Evolutionary conservation across 1,140 invertebrate genomes (phyloP).

Genomic region (Penaeus japonicus): DNA sequence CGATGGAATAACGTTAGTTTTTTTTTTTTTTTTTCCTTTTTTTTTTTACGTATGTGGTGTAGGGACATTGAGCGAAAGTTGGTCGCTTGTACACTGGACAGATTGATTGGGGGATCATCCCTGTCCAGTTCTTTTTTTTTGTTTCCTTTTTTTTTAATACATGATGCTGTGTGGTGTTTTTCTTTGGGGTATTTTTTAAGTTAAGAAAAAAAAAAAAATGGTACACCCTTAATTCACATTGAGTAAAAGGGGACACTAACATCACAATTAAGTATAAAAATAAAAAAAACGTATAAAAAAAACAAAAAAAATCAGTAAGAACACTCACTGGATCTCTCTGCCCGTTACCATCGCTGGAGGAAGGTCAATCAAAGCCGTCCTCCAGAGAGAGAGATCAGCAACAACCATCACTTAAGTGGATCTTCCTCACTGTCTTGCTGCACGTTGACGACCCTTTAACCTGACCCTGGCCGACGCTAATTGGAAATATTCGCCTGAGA

Average conservation of each 20-base stretch:
- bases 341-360: not conserved
- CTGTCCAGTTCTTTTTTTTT: slow-evolving; percentile 20
- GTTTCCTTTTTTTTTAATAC: slow-evolving; percentile 22
- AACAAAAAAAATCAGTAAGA: not conserved
- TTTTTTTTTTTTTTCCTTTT: slow-evolving; percentile 16
- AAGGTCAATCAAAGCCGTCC: not conserved
- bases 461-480: slow-evolving; percentile 53
- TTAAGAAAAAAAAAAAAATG: slow-evolving; percentile 15
- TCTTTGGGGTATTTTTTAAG: slow-evolving; percentile 28
- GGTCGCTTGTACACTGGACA: slow-evolving; percentile 23
- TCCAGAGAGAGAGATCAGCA: not conserved
- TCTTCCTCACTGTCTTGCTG: slow-evolving; percentile 56
- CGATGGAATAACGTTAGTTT: slow-evolving; percentile 17
- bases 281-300: not conserved
- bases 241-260: slow-evolving; percentile 30
- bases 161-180: slow-evolving; percentile 45
- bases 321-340: not conserved
- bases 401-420: not conserved
- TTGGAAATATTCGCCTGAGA: slow-evolving; percentile 41
- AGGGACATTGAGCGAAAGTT: slow-evolving; percentile 26
- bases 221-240: slow-evolving; percentile 1
- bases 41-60: slow-evolving; percentile 35
- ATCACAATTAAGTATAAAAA: not conserved
- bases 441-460: slow-evolving; percentile 50
- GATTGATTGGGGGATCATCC: slow-evolving; percentile 44